Base-by-base conservation (phyloP, 2,888 invertebrate genomes). In the Conistra vaccinii region DNA sequence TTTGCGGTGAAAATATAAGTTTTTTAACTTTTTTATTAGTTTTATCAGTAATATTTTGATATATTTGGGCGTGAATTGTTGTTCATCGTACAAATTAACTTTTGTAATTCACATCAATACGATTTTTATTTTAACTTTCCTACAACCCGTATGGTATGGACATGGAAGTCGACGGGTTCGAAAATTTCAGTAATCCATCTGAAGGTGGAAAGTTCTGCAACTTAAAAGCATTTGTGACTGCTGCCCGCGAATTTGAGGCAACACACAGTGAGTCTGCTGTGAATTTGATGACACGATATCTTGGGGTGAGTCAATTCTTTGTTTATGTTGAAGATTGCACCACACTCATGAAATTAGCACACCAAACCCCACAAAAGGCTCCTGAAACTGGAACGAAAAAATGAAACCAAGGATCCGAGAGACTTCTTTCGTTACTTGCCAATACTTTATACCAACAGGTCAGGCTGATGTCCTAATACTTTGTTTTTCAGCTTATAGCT, bases 401-500 rank as follows among this genome's bases (percentile, higher is more conserved):
- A n/a, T n/a, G n/a, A n/a, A n/a, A n/a, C n/a, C 4, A 26, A 23
- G 2, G 10, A 17, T 7, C 17, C 17, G 1, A 67, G 17, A 9
- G 2, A 2, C 23, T 29, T 26, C n/a, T 42, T 39, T 17, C 2
- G 0, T 53, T 20, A 45, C 17, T 53, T 51, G 6, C 2, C 20
- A 58, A n/a, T 51, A 48, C 7, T 32, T 67, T n/a, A 20, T 20
- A 60, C 2, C 10, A 26, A 12, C 20, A 23, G 17, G 20, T 39
- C 1, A 42, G 5, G 0, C 12, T 29, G n/a, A 39, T n/a, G 6
- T 9, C 1, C 1, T 14, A 39, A 4, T 39, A 39, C 10, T 55
- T 42, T n/a, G 7, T 48, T 53, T 95, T 95, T n/a, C 92, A 98
- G 97, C 93, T 97, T 32, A 96, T 98, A 87, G 97, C 97, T 71